Evolutionary conservation across 2,797 vertebrate species (phyloP).

Genomic region (Calcarius lapponicus): DNA sequence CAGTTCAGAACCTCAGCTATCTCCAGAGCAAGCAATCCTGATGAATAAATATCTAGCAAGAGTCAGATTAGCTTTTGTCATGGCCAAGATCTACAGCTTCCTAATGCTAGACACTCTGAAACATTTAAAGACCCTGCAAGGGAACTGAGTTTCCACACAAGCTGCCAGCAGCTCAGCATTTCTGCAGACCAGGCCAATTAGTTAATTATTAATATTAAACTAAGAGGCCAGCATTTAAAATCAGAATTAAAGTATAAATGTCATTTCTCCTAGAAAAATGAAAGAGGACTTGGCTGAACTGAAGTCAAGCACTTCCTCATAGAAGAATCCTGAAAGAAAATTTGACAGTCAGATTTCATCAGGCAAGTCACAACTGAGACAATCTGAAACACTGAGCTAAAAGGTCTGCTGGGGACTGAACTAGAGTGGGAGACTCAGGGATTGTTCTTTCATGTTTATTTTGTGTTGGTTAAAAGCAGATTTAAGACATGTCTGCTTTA

Average conservation of each 20-base stretch:
- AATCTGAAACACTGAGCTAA: neutral
- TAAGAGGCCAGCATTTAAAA: neutral
- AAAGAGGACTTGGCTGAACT: neutral
- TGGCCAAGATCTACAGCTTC: constrained; percentile 30
- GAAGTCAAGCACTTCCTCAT: neutral
- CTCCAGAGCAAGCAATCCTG: neutral
- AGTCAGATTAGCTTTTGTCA: neutral
- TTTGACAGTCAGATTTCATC: neutral
- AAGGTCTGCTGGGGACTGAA: neutral
- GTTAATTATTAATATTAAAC: constrained; percentile 52
- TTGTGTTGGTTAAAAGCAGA: neutral
- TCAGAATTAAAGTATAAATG: constrained; percentile 9
- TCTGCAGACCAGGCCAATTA: constrained; percentile 15
- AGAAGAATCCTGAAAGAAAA: neutral
- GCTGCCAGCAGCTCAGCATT: constrained; percentile 36
- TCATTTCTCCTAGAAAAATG: neutral
- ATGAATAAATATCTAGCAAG: neutral
- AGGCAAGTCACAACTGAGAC: neutral
- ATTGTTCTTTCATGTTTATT: neutral
- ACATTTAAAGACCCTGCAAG: neutral
- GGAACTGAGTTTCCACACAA: constrained; percentile 25
- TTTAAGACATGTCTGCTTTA: neutral
- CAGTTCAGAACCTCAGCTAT: neutral
- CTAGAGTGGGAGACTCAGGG: neutral
- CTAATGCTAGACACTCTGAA: neutral